Percentiles rank a stretch among this genome's conserved stretches.
These are phyloP conservation scores for Nemotelus nigrinus DNA, from an alignment of 2,888 invertebrate genomes.

Conservation along the genomic window DNA sequence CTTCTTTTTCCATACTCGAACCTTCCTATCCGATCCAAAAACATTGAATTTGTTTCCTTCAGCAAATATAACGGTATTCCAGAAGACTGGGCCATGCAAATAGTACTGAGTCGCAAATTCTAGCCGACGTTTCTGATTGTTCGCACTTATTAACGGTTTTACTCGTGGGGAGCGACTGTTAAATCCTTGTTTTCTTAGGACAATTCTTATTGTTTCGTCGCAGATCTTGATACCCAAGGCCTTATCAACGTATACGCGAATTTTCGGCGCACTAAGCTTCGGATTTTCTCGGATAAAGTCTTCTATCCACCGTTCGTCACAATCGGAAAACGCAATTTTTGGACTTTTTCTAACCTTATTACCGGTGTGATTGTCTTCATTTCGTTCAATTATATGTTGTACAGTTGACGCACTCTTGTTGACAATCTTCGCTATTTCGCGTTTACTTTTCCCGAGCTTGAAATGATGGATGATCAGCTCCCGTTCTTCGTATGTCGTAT, in stretches of 20 bases:
- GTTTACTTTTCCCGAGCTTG: conserved; percentile 22
- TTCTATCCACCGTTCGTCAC: conserved; percentile 24
- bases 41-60: no score
- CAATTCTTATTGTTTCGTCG: conserved; percentile 26
- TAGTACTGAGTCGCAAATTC: conserved; percentile 13
- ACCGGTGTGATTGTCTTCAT: background rate
- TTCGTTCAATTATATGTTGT: conserved; percentile 20
- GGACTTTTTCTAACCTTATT: conserved; percentile 8
- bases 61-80: conserved; percentile 13
- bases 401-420: conserved; percentile 24
- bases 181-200: conserved; percentile 24
- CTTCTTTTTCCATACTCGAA: conserved; percentile 20
- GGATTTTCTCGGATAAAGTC: conserved; percentile 30
- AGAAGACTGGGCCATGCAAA: conserved; percentile 12
- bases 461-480: conserved; percentile 9
- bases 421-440: conserved; percentile 11
- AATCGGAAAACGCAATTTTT: conserved; percentile 12
- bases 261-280: conserved; percentile 19
- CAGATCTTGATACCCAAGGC: conserved; percentile 23
- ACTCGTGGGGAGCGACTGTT: background rate
- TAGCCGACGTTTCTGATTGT: conserved; percentile 18
- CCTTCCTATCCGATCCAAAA: background rate
- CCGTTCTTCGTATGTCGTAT: conserved; percentile 10
- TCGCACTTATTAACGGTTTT: conserved; percentile 22
- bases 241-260: conserved; percentile 9